These are phyloP conservation scores for Charaxes varanes DNA, from an alignment of 1,140 invertebrate genomes.

Conservation along the genomic window DNA sequence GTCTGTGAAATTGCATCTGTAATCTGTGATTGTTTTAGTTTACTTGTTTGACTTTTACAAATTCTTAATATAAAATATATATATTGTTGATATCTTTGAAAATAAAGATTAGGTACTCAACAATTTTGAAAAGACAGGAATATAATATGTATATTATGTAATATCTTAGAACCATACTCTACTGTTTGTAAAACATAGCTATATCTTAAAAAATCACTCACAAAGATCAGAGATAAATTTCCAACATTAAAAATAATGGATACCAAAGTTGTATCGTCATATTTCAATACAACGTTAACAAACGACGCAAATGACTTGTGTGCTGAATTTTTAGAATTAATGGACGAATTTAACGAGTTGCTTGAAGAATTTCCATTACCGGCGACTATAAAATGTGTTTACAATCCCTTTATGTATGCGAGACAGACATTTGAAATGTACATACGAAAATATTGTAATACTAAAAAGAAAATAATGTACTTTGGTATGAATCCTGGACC, in stretches of 20 bases:
- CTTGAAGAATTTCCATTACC: conserved; percentile 35
- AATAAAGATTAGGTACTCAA: too few relatives aligned
- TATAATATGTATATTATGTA: too few relatives aligned
- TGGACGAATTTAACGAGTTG: conserved; percentile 37
- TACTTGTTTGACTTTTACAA: too few relatives aligned
- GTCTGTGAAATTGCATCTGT: too few relatives aligned
- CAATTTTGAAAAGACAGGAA: too few relatives aligned
- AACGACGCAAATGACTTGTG: conserved; percentile 18
- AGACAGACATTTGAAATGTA: conserved; percentile 78
- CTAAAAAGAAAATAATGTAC: conserved; percentile 84
- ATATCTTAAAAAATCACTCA: too few relatives aligned
- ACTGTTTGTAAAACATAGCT: too few relatives aligned
- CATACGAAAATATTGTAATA: conserved; percentile 69
- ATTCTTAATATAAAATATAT: too few relatives aligned
- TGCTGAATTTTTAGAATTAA: conserved; percentile 35
- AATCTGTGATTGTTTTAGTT: too few relatives aligned
- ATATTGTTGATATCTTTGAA: too few relatives aligned
- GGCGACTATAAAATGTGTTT: conserved; percentile 70
- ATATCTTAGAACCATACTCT: too few relatives aligned
- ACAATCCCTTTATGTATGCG: conserved; percentile 89
- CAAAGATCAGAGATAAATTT: too few relatives aligned
- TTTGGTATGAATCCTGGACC: conserved; percentile 96
- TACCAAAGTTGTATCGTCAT: conserved; percentile 35
- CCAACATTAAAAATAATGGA: conserved; percentile 18
- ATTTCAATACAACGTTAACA: conserved; percentile 16